A percentile compares a stretch with the other conserved stretches of the same genome.
These are phyloP conservation scores for Rhagophthalmus giganteus DNA, from an alignment of 2,888 invertebrate species.

Conservation along the genomic window DNA sequence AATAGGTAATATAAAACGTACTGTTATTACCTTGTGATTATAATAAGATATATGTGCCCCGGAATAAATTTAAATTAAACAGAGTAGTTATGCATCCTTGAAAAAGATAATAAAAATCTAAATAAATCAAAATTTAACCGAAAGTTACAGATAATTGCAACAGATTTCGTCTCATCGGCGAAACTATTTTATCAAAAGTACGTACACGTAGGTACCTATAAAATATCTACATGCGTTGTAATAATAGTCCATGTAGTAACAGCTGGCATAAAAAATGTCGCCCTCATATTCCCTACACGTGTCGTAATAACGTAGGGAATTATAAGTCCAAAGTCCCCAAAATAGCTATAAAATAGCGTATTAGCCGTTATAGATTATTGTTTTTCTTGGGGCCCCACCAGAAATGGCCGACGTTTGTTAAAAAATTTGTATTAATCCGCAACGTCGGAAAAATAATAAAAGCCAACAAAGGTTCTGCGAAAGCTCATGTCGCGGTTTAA, in stretches of 20 bases:
- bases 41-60: no score
- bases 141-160: no score
- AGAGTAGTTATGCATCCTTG: no score
- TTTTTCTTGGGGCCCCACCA: constrained; percentile 15
- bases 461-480: constrained; percentile 21
- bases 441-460: constrained; percentile 21
- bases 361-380: constrained; percentile 28
- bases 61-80: no score
- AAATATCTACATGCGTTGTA: constrained; percentile 27
- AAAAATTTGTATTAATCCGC: constrained; percentile 13
- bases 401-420: constrained; percentile 17
- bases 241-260: constrained; percentile 30
- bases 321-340: constrained; percentile 24
- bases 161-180: constrained; percentile 13
- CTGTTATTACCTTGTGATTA: no score
- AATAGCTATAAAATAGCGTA: constrained; percentile 27
- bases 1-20: no score
- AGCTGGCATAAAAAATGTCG: constrained; percentile 32
- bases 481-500: constrained; percentile 17
- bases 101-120: no score
- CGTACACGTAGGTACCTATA: no score
- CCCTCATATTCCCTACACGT: constrained; percentile 29
- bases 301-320: constrained; percentile 26
- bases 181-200: constrained; percentile 9
- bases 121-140: no score